These are phyloP conservation scores for Scaptomyza hsui DNA, from an alignment of 1,140 invertebrate species.

Conservation along the genomic window DNA sequence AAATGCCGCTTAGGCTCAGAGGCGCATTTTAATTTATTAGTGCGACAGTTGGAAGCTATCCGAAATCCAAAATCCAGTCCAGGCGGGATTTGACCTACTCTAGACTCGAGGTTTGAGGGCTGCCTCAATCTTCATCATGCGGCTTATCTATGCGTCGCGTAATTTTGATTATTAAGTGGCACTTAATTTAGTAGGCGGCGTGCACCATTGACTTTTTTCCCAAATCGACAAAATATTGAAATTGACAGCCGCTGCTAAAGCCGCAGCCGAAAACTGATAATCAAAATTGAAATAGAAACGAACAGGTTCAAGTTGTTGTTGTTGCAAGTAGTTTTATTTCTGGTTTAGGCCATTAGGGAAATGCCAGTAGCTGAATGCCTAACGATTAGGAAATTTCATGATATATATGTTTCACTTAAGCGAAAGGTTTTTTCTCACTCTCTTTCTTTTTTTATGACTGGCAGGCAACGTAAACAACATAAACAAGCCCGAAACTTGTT, in stretches of 20 bases:
- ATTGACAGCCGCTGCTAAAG: conserved; percentile 47
- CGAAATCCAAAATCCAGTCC: conserved; percentile 38
- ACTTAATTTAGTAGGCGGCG: conserved; percentile 80
- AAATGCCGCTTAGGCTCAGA: conserved; percentile 66
- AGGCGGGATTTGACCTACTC: conserved; percentile 58
- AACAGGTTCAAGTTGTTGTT: conserved; percentile 18
- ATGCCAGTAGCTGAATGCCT: conserved; percentile 64
- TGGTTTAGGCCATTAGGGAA: conserved; percentile 62
- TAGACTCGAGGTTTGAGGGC: not conserved
- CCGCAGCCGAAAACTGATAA: conserved; percentile 29
- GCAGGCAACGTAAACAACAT: not conserved
- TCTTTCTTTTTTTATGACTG: not conserved
- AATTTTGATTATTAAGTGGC: conserved; percentile 81
- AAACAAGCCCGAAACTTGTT: conserved; percentile 3
- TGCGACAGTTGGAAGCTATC: conserved; percentile 32
- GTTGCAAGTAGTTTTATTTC: conserved; percentile 41
- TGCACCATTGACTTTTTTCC: conserved; percentile 61
- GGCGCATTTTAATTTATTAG: conserved; percentile 80
- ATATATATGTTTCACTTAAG: conserved; percentile 71
- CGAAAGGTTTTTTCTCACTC: conserved; percentile 45
- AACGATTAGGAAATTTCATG: conserved; percentile 74
- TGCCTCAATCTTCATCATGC: conserved; percentile 32
- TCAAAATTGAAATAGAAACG: conserved; percentile 37
- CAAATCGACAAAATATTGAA: conserved; percentile 69
- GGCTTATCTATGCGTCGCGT: conserved; percentile 73